Conservation (phyloP, 2,113 vertebrate species). For the Centropus unirufus region DNA sequence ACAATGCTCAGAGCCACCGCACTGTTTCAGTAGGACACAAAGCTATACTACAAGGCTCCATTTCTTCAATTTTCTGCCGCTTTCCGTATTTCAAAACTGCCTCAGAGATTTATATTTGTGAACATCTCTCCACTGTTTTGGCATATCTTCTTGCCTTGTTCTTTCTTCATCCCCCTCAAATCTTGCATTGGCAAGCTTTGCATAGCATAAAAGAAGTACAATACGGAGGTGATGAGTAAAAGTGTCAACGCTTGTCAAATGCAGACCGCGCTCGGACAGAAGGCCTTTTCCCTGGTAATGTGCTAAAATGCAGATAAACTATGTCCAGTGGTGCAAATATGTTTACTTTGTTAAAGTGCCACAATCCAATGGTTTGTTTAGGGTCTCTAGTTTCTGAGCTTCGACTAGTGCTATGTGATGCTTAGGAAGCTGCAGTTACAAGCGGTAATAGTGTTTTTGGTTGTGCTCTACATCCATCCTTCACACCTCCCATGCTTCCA, state of each 20-base stretch:
- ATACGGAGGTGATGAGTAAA: not conserved
- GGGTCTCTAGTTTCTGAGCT: not conserved
- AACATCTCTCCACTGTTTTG: conserved; percentile 6
- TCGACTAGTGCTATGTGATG: not conserved
- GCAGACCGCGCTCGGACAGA: not conserved
- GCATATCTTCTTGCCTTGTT: conserved; percentile 37
- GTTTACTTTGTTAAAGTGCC: not conserved
- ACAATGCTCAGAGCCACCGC: not conserved
- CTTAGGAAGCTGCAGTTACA: not conserved
- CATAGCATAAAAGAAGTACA: not conserved
- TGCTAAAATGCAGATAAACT: not conserved
- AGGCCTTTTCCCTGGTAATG: not conserved
- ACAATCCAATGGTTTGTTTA: not conserved
- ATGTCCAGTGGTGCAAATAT: not conserved
- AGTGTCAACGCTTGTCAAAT: not conserved
- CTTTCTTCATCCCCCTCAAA: conserved; percentile 39
- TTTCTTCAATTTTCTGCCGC: conserved; percentile 6
- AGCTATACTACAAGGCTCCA: not conserved
- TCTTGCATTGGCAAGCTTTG: conserved; percentile 27
- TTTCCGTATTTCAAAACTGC: not conserved
- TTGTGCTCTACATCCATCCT: not conserved
- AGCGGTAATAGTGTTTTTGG: not conserved
- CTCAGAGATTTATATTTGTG: conserved; percentile 3
- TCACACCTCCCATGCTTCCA: not conserved
- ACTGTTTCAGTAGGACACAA: not conserved